phyloP scores from a whole-genome alignment of 2,888 invertebrate genomes.

The Drosophila robusta region DNA sequence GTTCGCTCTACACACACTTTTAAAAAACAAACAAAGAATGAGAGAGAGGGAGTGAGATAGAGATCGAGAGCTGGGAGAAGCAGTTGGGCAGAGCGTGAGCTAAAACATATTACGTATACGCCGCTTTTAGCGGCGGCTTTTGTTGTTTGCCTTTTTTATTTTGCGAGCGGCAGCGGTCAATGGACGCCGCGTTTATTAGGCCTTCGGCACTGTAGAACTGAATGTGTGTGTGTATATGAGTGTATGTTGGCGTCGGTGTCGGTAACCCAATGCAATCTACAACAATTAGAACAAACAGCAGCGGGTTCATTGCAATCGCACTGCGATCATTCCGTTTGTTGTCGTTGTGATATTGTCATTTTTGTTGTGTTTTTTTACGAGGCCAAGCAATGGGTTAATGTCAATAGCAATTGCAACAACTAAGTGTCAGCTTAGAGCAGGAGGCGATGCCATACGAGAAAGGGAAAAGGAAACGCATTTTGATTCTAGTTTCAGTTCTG shows the following conservation, averaged over 20 bases:
- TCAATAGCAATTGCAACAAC: constrained; percentile 41
- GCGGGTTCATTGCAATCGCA: constrained; percentile 68
- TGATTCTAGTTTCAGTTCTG: not conserved
- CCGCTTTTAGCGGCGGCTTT: constrained; percentile 40
- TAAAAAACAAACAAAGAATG: constrained; percentile 2
- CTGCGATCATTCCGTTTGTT: constrained; percentile 40
- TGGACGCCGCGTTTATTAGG: constrained; percentile 57
- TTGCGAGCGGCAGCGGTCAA: constrained; percentile 46
- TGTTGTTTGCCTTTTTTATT: constrained; percentile 33
- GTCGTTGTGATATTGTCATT: constrained; percentile 12
- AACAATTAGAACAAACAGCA: constrained; percentile 73
- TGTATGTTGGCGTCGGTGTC: constrained; percentile 33
- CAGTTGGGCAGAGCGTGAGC: constrained; percentile 15
- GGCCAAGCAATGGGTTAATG: constrained; percentile 54
- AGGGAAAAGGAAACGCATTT: not conserved
- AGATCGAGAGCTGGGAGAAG: constrained; percentile 4
- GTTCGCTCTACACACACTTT: not conserved
- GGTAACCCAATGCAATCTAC: constrained; percentile 63
- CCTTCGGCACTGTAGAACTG: constrained; percentile 36
- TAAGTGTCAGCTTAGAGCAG: constrained; percentile 14
- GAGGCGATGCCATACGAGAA: not conserved
- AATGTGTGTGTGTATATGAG: constrained; percentile 13
- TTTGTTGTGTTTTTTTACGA: constrained; percentile 32
- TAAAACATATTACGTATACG: constrained; percentile 59
- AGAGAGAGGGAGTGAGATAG: not conserved